These are phyloP conservation scores for Bombyx mandarina DNA, from an alignment of 1,140 invertebrate genomes.

Conservation along the genomic window DNA sequence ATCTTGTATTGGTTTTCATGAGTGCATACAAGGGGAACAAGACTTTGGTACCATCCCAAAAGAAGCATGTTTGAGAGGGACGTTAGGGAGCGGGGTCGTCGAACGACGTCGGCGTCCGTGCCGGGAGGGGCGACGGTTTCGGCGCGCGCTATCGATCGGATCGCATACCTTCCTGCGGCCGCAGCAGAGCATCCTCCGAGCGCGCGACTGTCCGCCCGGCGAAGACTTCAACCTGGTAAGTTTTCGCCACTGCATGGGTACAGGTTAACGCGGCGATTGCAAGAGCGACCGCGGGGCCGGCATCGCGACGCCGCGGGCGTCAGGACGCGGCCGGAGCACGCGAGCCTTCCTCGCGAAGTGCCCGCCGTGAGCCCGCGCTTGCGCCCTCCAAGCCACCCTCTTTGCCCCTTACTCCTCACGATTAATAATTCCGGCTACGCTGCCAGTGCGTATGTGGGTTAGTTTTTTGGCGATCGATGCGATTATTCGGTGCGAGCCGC, in stretches of 20 bases:
- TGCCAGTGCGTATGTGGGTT: slow-evolving; percentile 68
- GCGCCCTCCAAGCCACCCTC: slow-evolving; percentile 14
- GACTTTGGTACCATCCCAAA: no score
- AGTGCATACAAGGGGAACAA: no score
- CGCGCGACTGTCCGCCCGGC: slow-evolving; percentile 78
- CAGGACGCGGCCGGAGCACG: slow-evolving; percentile 52
- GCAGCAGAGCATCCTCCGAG: slow-evolving; percentile 88
- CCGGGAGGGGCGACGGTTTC: slow-evolving; percentile 61
- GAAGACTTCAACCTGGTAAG: slow-evolving; percentile 81
- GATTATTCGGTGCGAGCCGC: slow-evolving; percentile 55
- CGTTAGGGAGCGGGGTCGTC: slow-evolving; percentile 44
- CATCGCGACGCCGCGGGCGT: slow-evolving; percentile 47
- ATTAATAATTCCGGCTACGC: slow-evolving; percentile 69
- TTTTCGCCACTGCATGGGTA: slow-evolving; percentile 81
- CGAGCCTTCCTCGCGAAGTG: slow-evolving; percentile 58
- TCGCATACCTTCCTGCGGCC: slow-evolving; percentile 83
- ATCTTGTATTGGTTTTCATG: no score
- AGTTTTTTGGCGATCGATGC: slow-evolving; percentile 69
- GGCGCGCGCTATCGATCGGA: slow-evolving; percentile 63
- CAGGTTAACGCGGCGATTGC: slow-evolving; percentile 52
- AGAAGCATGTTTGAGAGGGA: slow-evolving; percentile 39
- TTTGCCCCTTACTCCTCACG: slow-evolving; percentile 43
- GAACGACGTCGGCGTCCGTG: slow-evolving; percentile 50
- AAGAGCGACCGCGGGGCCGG: slow-evolving; percentile 52
- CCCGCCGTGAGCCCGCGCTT: slow-evolving; percentile 37